phyloP scores from a whole-genome alignment of 2,113 vertebrate species.

The Perognathus longimembris region DNA sequence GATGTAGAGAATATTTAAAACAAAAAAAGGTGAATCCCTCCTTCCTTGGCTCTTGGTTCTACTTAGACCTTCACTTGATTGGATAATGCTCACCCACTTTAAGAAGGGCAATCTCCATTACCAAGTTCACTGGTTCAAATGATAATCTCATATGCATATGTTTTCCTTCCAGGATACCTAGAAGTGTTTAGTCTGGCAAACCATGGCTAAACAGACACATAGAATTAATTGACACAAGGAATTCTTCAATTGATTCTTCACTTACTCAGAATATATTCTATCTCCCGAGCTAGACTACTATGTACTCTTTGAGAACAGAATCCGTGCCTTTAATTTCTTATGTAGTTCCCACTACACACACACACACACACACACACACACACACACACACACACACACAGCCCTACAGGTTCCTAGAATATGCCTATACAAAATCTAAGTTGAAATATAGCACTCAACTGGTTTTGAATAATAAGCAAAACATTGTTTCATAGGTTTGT shows the following conservation, averaged over 20 bases:
- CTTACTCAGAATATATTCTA: background rate
- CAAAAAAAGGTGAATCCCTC: too few species aligned
- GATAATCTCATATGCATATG: background rate
- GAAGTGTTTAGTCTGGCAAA: background rate
- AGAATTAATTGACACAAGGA: background rate
- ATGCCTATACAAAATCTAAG: background rate
- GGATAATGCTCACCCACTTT: too few species aligned
- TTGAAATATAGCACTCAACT: background rate
- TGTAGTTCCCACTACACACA: background rate
- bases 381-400: background rate
- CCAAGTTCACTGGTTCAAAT: background rate
- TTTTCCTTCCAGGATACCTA: background rate
- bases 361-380: background rate
- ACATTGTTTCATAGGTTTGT: slow-evolving; percentile 42
- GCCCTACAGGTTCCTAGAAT: background rate
- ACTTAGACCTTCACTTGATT: background rate
- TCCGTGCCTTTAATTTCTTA: background rate
- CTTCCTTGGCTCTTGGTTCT: background rate
- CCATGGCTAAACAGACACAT: background rate
- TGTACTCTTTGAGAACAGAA: background rate
- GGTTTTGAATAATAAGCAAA: slow-evolving; percentile 3
- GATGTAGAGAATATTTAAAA: background rate
- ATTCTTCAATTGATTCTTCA: background rate
- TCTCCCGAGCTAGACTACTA: background rate
- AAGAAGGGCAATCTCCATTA: background rate